Conservation (phyloP, 2,888 invertebrate genomes). For the Phragmatobia fuliginosa region DNA sequence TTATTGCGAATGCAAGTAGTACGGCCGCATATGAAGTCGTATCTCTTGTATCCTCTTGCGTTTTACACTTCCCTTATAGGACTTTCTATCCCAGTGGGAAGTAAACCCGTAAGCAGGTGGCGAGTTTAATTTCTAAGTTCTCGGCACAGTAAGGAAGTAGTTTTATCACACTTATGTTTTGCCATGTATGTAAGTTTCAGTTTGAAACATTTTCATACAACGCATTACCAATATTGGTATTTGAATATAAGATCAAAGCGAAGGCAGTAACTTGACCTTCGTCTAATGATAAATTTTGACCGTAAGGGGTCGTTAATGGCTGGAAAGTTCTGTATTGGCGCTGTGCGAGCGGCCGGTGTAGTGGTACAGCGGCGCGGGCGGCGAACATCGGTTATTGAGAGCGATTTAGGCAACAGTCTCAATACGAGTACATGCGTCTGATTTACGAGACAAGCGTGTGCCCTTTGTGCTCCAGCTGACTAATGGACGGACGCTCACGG, state of each 20-base stretch:
- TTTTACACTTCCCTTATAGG: too few species aligned
- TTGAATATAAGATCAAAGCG: slow-evolving; percentile 33
- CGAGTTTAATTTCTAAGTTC: too few species aligned
- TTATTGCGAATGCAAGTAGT: too few species aligned
- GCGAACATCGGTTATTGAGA: slow-evolving; percentile 77
- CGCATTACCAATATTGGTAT: slow-evolving; percentile 9
- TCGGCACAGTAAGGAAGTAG: too few species aligned
- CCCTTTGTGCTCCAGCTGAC: slow-evolving; percentile 85
- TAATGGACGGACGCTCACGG: slow-evolving; percentile 87
- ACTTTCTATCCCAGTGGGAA: too few species aligned
- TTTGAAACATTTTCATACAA: not conserved
- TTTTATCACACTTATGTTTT: too few species aligned
- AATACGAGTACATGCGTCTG: slow-evolving; percentile 82
- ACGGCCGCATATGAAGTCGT: too few species aligned
- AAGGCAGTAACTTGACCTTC: slow-evolving; percentile 55
- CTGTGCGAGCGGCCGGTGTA: slow-evolving; percentile 32
- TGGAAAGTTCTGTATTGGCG: slow-evolving; percentile 70
- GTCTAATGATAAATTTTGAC: slow-evolving; percentile 74
- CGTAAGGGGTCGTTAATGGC: slow-evolving; percentile 81
- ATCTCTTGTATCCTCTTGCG: too few species aligned
- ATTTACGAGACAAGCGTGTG: slow-evolving; percentile 86
- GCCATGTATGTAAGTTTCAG: not conserved
- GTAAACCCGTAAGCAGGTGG: too few species aligned
- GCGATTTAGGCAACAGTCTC: slow-evolving; percentile 84
- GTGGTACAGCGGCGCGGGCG: slow-evolving; percentile 52